Evolutionary conservation across 2,888 invertebrate genomes (phyloP).

Genomic region (Chelonus formosanus): DNA sequence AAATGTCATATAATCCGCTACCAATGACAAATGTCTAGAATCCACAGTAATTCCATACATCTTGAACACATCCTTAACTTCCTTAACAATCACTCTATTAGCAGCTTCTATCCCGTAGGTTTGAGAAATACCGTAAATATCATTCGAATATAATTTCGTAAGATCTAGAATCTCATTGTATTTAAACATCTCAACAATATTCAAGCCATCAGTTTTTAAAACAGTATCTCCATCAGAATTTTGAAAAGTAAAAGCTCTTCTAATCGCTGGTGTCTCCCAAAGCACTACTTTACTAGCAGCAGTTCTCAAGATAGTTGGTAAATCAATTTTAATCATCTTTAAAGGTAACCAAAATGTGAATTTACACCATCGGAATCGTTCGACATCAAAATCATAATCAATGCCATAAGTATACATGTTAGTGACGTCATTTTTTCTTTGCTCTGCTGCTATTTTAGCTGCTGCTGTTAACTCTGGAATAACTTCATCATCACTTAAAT

Average conservation of each 20-base stretch:
- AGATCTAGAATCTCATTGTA: slow-evolving; percentile 81
- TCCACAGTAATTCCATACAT: slow-evolving; percentile 97
- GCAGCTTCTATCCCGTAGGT: slow-evolving; percentile 98
- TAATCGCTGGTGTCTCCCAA: slow-evolving; percentile 82
- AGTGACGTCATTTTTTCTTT: slow-evolving; percentile 61
- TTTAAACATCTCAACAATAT: slow-evolving; percentile 89
- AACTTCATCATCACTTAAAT: slow-evolving; percentile 43
- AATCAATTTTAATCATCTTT: slow-evolving; percentile 74
- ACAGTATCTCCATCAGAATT: slow-evolving; percentile 71
- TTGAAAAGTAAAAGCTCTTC: slow-evolving; percentile 82
- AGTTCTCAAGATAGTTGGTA: slow-evolving; percentile 77
- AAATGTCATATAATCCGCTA: slow-evolving; percentile 98
- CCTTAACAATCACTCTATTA: slow-evolving; percentile 87
- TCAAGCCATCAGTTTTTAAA: slow-evolving; percentile 95
- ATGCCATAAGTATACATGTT: slow-evolving; percentile 65
- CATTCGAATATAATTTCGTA: slow-evolving; percentile 88
- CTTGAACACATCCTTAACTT: slow-evolving; percentile 95
- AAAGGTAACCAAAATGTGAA: slow-evolving; percentile 76
- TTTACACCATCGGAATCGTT: slow-evolving; percentile 84
- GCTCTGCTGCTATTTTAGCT: slow-evolving; percentile 41
- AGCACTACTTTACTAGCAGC: slow-evolving; percentile 78
- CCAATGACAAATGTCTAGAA: slow-evolving; percentile 88
- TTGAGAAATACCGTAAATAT: slow-evolving; percentile 88
- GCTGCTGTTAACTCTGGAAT: neutral
- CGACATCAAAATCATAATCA: slow-evolving; percentile 80